Conservation (phyloP, 2,113 vertebrate genomes). For the Anthoscopus minutus region DNA sequence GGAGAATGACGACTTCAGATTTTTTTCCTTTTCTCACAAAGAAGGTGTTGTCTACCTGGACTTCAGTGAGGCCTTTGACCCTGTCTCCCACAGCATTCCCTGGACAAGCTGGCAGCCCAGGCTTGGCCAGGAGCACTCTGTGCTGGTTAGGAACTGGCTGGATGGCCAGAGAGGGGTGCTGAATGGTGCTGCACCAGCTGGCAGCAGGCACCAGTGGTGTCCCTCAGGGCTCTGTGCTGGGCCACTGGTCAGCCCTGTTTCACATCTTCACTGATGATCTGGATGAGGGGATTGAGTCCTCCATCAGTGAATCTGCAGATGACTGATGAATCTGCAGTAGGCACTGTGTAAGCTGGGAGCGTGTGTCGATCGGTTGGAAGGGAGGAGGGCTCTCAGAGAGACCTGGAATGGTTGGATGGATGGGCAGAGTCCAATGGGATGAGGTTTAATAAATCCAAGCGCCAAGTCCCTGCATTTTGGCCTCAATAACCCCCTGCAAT, state of each 20-base stretch:
- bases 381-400: background rate
- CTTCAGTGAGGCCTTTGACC: background rate
- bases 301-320: background rate
- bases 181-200: background rate
- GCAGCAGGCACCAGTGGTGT: background rate
- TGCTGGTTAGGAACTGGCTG: background rate
- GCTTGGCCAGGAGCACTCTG: background rate
- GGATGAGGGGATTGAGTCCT: background rate
- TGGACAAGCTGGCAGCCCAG: background rate
- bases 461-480: background rate
- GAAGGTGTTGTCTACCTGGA: background rate
- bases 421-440: background rate
- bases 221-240: background rate
- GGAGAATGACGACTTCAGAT: background rate
- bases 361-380: background rate
- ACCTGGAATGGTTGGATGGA: background rate
- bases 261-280: accelerated
- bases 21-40: background rate
- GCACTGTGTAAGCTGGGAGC: too few species aligned
- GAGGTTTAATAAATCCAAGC: too few species aligned
- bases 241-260: background rate
- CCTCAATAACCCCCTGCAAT: background rate
- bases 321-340: too few species aligned
- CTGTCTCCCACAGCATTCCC: background rate
- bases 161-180: accelerated